These are phyloP conservation scores for Orchesella cincta DNA, from an alignment of 1,140 invertebrate species.

Conservation along the genomic window DNA sequence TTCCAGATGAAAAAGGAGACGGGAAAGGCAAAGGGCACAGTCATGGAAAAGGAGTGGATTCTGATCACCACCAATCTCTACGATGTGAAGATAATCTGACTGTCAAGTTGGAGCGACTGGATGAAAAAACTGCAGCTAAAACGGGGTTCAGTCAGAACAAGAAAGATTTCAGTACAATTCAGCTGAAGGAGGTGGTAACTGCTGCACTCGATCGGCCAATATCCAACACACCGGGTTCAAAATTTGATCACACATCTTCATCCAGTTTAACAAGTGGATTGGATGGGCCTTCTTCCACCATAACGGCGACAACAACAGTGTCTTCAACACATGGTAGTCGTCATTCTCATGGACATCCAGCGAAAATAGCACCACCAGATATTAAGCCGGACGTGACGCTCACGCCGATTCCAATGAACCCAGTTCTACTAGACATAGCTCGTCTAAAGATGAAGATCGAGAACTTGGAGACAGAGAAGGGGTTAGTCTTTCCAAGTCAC, in stretches of 20 bases:
- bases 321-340: constrained; percentile 12
- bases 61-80: not conserved
- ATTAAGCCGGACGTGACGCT: constrained; percentile 50
- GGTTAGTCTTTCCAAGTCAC: constrained; percentile 25
- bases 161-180: constrained; percentile 41
- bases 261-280: constrained; percentile 14
- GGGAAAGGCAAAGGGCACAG: not conserved
- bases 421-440: constrained; percentile 4
- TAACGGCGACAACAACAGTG: not conserved
- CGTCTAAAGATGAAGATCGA: constrained; percentile 36
- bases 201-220: constrained; percentile 46
- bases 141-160: not conserved
- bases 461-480: not conserved
- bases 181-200: constrained; percentile 46
- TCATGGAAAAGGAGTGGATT: not conserved
- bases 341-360: constrained; percentile 12
- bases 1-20: constrained; percentile 7
- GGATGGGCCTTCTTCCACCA: constrained; percentile 23
- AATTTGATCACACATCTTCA: constrained; percentile 38
- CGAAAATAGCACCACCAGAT: constrained; percentile 48
- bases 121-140: not conserved
- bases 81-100: constrained; percentile 18
- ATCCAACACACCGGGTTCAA: constrained; percentile 23
- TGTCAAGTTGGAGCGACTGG: constrained; percentile 20
- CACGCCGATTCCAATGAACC: constrained; percentile 42